Evolutionary conservation across 2,113 vertebrate species (phyloP).

Genomic region (Cryptomyrus ogoouensis): DNA sequence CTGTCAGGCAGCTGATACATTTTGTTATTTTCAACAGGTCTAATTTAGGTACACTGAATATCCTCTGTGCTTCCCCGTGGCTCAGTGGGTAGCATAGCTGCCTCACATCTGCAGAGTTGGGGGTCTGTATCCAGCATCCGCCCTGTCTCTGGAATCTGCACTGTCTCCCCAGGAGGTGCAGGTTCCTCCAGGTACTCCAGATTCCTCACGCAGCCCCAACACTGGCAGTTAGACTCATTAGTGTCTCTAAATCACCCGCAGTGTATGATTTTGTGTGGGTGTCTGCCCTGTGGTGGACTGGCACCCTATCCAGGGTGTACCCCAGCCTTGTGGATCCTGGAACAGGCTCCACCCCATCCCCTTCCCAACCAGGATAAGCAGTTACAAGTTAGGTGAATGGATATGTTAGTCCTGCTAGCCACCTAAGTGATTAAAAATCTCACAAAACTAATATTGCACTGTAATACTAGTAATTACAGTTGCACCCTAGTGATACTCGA

Average conservation of each 20-base stretch:
- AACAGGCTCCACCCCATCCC: not conserved
- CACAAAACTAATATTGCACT: not conserved
- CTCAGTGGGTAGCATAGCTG: not conserved
- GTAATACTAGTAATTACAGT: not conserved
- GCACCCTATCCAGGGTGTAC: not conserved
- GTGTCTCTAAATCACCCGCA: not conserved
- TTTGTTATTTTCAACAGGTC: constrained; percentile 7
- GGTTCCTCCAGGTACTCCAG: not conserved
- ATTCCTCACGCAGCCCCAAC: not conserved
- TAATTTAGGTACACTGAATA: not conserved
- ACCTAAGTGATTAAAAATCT: not conserved
- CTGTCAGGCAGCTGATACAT: not conserved
- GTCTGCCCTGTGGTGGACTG: not conserved
- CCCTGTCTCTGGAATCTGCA: not conserved
- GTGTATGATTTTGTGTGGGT: not conserved
- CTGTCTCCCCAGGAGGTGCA: not conserved
- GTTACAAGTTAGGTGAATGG: not conserved
- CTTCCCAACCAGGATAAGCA: not conserved
- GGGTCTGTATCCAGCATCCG: not conserved
- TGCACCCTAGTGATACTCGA: not conserved
- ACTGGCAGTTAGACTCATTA: not conserved
- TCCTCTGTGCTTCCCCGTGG: not conserved
- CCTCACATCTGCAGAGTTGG: not conserved
- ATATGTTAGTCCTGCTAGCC: not conserved
- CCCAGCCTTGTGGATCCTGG: not conserved